Evolutionary conservation across 2,888 invertebrate genomes (phyloP).

Genomic region (Coenonympha arcania): DNA sequence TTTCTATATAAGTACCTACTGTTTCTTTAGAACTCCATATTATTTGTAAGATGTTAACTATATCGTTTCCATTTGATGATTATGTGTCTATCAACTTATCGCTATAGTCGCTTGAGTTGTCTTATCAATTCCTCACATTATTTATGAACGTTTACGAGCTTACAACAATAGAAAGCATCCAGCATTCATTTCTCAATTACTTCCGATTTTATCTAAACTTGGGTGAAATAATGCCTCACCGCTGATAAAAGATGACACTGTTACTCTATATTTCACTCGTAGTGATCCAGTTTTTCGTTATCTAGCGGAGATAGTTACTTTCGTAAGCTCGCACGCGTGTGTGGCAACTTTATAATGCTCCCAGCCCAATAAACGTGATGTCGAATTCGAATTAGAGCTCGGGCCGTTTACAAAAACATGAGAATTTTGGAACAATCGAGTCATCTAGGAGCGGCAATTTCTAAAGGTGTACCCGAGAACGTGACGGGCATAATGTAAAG

Average conservation of each 20-base stretch:
- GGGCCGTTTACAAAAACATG: constrained; percentile 14
- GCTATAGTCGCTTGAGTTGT: not conserved
- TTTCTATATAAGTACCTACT: no score
- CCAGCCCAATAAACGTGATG: constrained; percentile 24
- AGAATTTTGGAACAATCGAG: constrained; percentile 23
- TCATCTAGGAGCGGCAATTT: constrained; percentile 27
- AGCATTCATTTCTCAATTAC: constrained; percentile 26
- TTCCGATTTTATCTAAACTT: constrained; percentile 25
- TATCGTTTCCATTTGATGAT: not conserved
- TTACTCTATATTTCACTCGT: constrained; percentile 22
- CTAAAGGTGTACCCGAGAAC: constrained; percentile 28
- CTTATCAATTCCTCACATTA: constrained; percentile 15
- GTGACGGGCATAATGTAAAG: constrained; percentile 30
- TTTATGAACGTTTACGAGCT: constrained; percentile 5
- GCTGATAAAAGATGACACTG: constrained; percentile 28
- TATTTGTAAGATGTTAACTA: not conserved
- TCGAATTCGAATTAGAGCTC: constrained; percentile 17
- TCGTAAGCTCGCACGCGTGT: constrained; percentile 39
- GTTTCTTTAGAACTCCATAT: no score
- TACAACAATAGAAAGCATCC: constrained; percentile 14
- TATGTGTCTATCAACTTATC: not conserved
- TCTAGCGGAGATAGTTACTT: constrained; percentile 38
- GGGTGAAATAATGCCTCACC: constrained; percentile 26
- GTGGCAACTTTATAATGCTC: constrained; percentile 20
- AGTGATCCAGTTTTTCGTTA: constrained; percentile 47